These are phyloP conservation scores for Drosophila kepulauana DNA, from an alignment of 1,140 invertebrate species.

Conservation along the genomic window DNA sequence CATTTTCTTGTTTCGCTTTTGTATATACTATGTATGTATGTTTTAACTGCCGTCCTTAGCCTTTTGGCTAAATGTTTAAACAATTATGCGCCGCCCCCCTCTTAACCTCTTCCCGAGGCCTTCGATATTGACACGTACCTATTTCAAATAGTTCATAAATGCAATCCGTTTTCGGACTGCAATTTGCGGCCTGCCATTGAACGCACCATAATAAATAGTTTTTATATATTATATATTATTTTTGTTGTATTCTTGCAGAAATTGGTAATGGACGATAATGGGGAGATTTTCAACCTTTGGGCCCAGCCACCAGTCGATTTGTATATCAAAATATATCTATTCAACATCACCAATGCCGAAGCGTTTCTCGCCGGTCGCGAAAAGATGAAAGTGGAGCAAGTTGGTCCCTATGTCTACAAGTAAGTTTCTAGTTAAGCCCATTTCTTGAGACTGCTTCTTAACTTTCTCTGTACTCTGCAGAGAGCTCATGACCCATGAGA, in stretches of 20 bases:
- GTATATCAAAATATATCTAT: slow-evolving; percentile 93
- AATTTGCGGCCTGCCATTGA: slow-evolving; percentile 41
- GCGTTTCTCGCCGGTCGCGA: slow-evolving; percentile 90
- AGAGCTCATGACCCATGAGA: slow-evolving; percentile 89
- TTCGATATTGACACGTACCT: slow-evolving; percentile 44
- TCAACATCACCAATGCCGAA: slow-evolving; percentile 94
- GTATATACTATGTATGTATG: background rate
- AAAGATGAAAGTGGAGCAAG: slow-evolving; percentile 91
- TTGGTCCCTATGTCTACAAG: slow-evolving; percentile 97
- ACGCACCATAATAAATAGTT: slow-evolving; percentile 13
- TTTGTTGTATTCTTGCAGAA: slow-evolving; percentile 87
- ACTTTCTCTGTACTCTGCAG: slow-evolving; percentile 84
- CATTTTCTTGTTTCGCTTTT: background rate
- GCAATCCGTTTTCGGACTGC: slow-evolving; percentile 40
- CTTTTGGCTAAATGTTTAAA: slow-evolving; percentile 46
- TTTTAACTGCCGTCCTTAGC: slow-evolving; percentile 59
- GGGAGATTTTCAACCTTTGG: slow-evolving; percentile 95
- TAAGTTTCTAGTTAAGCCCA: slow-evolving; percentile 85
- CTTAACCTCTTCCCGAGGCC: slow-evolving; percentile 16
- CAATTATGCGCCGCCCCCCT: slow-evolving; percentile 47
- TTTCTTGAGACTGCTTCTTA: too few species aligned
- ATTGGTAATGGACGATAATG: slow-evolving; percentile 89
- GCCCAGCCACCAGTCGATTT: slow-evolving; percentile 92
- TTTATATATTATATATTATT: slow-evolving; percentile 28
- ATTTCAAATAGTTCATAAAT: slow-evolving; percentile 19